Evolutionary conservation across 2,113 vertebrate species (phyloP), one percentile per base, ranked within the genome.

Genomic region (Xyrauchen texanus): DNA sequence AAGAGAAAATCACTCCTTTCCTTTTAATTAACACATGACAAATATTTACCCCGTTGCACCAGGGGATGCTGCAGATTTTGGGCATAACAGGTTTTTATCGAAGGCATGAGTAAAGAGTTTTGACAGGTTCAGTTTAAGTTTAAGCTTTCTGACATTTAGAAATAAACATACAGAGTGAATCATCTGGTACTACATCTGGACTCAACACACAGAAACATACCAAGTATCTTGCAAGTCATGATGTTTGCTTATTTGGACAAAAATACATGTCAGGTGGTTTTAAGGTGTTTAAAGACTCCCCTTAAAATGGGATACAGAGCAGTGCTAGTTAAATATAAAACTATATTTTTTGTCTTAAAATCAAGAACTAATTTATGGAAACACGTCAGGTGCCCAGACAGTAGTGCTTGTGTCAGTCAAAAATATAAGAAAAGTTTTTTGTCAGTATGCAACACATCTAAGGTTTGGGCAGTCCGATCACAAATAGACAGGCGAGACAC

Each of bases 1-100:
- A 77, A 9, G n/a, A 44, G 52, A 44, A 47, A 42, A 6, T 58
- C 9, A 57, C n/a, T 16, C 58, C 60, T 44, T 64, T 82, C 45
- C 51, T 81, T 60, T 63, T 57, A 69, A 46, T 83, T 65, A 82
- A 13, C 42, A 7, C n/a, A 6, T 5, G 66, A 68, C 13, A 77
- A 79, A 84, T 75, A 63, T 80, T 81, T 69, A 49, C 66, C 64
- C 8, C 13, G 4, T 45, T 44, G 46, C 52, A 15, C 60, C 16
- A 7, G 57, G 53, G 45, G 61, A 64, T 9, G 21, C 16, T 11
- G 8, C 60, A 42, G 72, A 75, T 63, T 75, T 75, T 75, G 60
- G 46, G 60, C 9, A 51, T 44, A 61, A 62, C 16, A 46, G 9
- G 8, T 63, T 51, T 75, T 65, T 55, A 65, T 7, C 62, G 21